A percentile compares a stretch with the other conserved stretches of the same genome.
Evolutionary conservation across 2,113 vertebrate genomes (phyloP).

Genomic region (Lasiurus borealis): DNA sequence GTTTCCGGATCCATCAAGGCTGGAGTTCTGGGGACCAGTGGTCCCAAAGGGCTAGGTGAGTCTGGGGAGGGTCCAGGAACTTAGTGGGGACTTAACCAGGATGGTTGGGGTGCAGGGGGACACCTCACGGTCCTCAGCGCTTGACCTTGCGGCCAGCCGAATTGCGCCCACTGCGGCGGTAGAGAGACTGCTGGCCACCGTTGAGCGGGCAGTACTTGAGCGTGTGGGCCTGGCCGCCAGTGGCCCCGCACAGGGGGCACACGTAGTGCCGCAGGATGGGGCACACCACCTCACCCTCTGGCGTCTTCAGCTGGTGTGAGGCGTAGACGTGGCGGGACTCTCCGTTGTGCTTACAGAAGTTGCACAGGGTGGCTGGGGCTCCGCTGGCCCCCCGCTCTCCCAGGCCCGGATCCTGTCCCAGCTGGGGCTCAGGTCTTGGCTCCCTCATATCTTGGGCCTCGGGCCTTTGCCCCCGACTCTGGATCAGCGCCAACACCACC

Average conservation of each 20-base stretch:
- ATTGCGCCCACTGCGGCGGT: conserved; percentile 80
- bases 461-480: not conserved
- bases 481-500: conserved; percentile 66
- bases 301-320: conserved; percentile 88
- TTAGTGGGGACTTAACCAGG: not conserved
- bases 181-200: conserved; percentile 74
- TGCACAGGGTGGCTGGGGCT: conserved; percentile 68
- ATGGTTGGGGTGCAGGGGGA: not conserved
- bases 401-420: not conserved
- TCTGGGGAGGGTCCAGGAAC: not conserved
- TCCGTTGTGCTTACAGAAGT: conserved; percentile 92
- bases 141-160: conserved; percentile 77
- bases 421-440: rapidly evolving
- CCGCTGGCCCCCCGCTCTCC: rapidly evolving
- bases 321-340: conserved; percentile 87
- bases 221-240: conserved; percentile 90
- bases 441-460: not conserved
- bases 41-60: not conserved
- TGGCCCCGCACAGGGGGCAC: conserved; percentile 90
- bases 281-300: conserved; percentile 87
- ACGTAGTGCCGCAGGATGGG: conserved; percentile 90
- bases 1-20: not conserved
- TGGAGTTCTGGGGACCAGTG: not conserved
- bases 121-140: conserved; percentile 60
- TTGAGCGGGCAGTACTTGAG: conserved; percentile 89